Percentiles rank a stretch among this genome's conserved stretches.
Evolutionary conservation across 1,140 invertebrate species (phyloP).

Genomic region (Lamellibrachia luymesi): DNA sequence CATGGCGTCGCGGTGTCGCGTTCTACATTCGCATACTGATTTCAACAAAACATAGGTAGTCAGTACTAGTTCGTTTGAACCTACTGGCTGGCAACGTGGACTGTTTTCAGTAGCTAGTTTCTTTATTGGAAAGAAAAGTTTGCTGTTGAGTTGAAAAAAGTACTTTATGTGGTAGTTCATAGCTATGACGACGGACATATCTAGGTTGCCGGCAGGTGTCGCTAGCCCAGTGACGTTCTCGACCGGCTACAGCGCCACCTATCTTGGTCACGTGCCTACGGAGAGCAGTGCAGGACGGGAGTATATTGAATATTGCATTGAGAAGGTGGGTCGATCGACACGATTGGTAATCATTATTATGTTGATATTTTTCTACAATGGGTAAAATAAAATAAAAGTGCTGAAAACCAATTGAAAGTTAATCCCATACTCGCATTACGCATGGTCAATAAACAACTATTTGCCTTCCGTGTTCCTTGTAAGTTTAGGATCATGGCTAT

Average conservation of each 20-base stretch:
- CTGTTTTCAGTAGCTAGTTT: not conserved
- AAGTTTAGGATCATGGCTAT: no score
- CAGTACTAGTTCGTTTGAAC: not conserved
- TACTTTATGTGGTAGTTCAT: not conserved
- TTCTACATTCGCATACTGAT: not conserved
- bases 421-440: no score
- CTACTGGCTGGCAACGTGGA: not conserved
- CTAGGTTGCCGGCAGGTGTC: not conserved
- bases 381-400: no score
- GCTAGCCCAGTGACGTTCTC: not conserved
- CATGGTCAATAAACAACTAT: no score
- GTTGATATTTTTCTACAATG: no score
- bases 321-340: not conserved
- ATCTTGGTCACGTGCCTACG: slow-evolving; percentile 6
- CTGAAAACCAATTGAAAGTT: no score
- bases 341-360: no score
- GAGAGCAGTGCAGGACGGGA: not conserved
- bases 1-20: not conserved
- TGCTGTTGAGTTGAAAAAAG: not conserved
- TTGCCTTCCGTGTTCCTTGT: no score
- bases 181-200: not conserved
- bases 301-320: not conserved
- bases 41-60: not conserved
- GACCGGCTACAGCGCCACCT: slow-evolving; percentile 7
- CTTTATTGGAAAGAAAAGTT: not conserved